Evolutionary conservation across 37 sponge, comb jelly and placozoan species (phyloP).

Genomic region (Mnemiopsis leidyi): DNA sequence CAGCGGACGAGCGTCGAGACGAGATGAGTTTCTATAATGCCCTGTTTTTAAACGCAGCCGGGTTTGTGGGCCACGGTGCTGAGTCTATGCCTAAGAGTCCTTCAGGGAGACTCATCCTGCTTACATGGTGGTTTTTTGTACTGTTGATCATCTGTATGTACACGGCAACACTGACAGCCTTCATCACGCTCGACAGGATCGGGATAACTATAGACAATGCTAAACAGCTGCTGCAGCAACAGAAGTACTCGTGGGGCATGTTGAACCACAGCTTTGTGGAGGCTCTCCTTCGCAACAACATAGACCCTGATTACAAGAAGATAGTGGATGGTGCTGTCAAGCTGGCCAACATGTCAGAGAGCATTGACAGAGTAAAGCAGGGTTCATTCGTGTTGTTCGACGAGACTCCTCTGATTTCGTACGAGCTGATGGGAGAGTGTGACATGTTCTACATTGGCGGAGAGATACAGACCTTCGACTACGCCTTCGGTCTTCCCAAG

Average conservation of each 20-base stretch:
- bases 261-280: slow-evolving; percentile 37
- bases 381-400: not conserved
- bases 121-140: slow-evolving; percentile 55
- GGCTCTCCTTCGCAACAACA: not conserved
- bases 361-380: not conserved
- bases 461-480: slow-evolving; percentile 36
- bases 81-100: not conserved
- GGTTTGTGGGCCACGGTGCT: slow-evolving; percentile 11
- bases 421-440: slow-evolving; percentile 47
- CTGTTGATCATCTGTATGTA: slow-evolving; percentile 3
- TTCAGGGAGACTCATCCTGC: slow-evolving; percentile 7
- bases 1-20: not conserved
- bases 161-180: slow-evolving; percentile 46
- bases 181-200: slow-evolving; percentile 21
- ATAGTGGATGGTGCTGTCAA: slow-evolving; percentile 1
- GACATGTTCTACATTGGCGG: slow-evolving; percentile 52
- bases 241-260: not conserved
- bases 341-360: not conserved
- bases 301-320: not conserved
- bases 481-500: slow-evolving; percentile 32
- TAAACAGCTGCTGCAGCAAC: not conserved
- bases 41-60: not conserved
- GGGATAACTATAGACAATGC: slow-evolving; percentile 17
- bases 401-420: slow-evolving; percentile 18
- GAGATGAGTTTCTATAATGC: not conserved